Base-by-base conservation (phyloP, 2,797 vertebrate species). In the Podargus strigoides region DNA sequence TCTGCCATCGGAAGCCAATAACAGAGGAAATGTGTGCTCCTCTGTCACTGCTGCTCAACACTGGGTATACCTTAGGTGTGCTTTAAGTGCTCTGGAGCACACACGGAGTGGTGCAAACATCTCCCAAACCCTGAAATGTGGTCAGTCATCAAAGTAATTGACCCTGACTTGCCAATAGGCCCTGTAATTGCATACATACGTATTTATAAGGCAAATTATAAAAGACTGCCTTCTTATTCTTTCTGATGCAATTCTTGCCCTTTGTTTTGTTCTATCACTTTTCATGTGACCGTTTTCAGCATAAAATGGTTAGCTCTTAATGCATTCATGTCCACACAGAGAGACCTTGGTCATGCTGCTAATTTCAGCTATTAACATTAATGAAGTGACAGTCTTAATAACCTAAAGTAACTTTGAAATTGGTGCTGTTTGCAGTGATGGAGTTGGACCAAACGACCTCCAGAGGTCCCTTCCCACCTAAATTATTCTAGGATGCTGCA, bases 21-120 rank as follows among this genome's bases (percentile, higher is more conserved):
- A 8, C 9, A 22, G 39, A 56, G 13, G 9, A 47, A n/a, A 4
- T 1, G 3, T 14, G 32, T 42, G 32, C 39, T 87, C 18, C n/a
- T 44, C 36, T 16, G 3, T 47, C 28, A 2, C 17, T 37, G 47
- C 67, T 79, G 63, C 68, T 49, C n/a, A 46, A 19, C 44, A 22
- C 0, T 0, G 11, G 27, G 39, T 12, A 10, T 46, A 36, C 8
- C 44, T 52, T 55, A 49, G 30, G 10, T 12, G 37, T 49, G 20
- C 23, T 76, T 36, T 7, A 21, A 14, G 30, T 28, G 49, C 76
- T 68, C 36, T 14, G 24, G 49, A 36, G n/a, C 4, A 24, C 11
- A 2, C 26, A 16, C 12, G 3, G 44, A 15, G 4, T 1, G 1
- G 12, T 5, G 39, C 27, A 34, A 44, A 7, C 11, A 0, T 50